These are phyloP conservation scores for Eupithecia subumbrata DNA, from an alignment of 2,888 invertebrate genomes.

Conservation along the genomic window DNA sequence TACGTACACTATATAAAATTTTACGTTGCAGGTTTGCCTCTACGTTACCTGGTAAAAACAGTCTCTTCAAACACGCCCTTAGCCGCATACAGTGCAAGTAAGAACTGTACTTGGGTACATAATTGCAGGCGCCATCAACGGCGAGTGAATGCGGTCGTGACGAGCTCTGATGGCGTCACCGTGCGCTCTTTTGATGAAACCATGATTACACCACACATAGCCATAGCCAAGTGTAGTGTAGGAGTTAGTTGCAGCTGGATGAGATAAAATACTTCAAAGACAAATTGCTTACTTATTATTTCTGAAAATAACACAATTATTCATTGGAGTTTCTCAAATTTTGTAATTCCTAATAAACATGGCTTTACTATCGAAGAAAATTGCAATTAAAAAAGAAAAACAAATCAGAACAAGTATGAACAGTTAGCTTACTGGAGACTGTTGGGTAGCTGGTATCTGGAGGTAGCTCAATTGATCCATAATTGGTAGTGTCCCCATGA, in stretches of 20 bases:
- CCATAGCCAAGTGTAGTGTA: slow-evolving; percentile 56
- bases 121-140: slow-evolving; percentile 74
- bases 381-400: neutral
- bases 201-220: slow-evolving; percentile 76
- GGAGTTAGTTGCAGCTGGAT: slow-evolving; percentile 33
- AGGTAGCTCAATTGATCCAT: neutral
- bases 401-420: neutral
- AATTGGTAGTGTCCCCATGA: neutral
- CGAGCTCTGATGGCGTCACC: slow-evolving; percentile 70
- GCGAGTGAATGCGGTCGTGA: slow-evolving; percentile 69
- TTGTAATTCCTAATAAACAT: neutral
- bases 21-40: neutral
- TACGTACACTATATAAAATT: neutral
- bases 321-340: too few relatives aligned
- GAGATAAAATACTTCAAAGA: slow-evolving; percentile 1
- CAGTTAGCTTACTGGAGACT: too few relatives aligned
- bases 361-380: neutral
- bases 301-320: neutral
- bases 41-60: neutral
- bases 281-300: neutral
- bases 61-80: slow-evolving; percentile 4
- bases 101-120: slow-evolving; percentile 57
- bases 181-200: slow-evolving; percentile 78
- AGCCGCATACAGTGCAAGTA: slow-evolving; percentile 48
- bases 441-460: too few relatives aligned